Evolutionary conservation across 2,888 invertebrate species (phyloP), one percentile per base, ranked within the genome.

Genomic region (Sphaeridia pumilis): DNA sequence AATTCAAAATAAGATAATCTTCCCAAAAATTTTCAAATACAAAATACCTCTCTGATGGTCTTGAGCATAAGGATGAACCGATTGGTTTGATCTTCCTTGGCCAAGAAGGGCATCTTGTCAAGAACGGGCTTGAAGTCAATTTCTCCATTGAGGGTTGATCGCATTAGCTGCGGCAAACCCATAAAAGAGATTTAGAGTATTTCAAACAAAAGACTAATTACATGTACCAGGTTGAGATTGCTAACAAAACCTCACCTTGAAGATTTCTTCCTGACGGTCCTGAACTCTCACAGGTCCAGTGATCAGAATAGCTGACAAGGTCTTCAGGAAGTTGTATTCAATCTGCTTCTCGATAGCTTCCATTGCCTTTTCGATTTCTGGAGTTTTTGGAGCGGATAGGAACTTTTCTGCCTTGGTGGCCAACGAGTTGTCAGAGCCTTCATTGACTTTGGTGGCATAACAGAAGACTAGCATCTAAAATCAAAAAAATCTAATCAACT

Each of bases 121-220:
- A 65, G 58, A 20, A 63, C 59, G 7, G 61, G 58, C 12, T 54
- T 58, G 34, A 63, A 65, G 43, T 65, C 61, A 34, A 65, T 4
- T 41, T 61, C 56, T 25, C 61, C 61, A 47, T 63, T 65, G 2
- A 65, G 47, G 3, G 60, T 60, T 5, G 53, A 48, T 24, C 50
- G 53, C 65, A 65, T 65, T 20, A 65, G 46, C 54, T 58, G 12
- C 31, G 31, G n/a, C 24, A 12, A 46, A 46, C 20, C 17, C 3
- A 47, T 14, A 35, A 20, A 12, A 12, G 20, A 36, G 5, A 7
- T 36, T 20, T 46, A 12, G 12, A 24, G 5, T 27, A 27, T 31
- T 17, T 26, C 45, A 20, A 46, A 20, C 25, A 24, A 46, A 4
- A 7, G 14, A 28, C 14, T 12, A 46, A 46, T 27, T 14, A 4